These are phyloP conservation scores for Hermatobates lingyangjiaoensis DNA, from an alignment of 1,140 invertebrate species.

Conservation along the genomic window DNA sequence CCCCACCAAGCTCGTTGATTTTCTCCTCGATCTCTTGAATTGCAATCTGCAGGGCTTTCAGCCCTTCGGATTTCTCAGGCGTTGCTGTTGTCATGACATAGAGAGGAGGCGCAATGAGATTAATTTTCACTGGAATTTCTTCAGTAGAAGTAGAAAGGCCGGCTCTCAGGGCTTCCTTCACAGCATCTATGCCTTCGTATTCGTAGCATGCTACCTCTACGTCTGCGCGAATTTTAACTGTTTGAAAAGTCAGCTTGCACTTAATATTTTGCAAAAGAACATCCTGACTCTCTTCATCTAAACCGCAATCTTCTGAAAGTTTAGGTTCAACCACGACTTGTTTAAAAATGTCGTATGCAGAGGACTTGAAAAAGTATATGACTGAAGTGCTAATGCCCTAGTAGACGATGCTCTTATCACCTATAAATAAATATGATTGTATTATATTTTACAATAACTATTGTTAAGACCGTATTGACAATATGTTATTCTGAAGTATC, in stretches of 20 bases:
- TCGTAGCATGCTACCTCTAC: constrained; percentile 97
- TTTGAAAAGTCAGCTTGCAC: constrained; percentile 89
- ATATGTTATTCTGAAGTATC: no score
- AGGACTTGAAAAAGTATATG: no score
- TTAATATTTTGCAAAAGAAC: constrained; percentile 88
- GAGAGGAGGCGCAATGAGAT: constrained; percentile 92
- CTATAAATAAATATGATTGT: no score
- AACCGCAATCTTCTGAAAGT: constrained; percentile 86
- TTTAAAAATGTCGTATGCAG: constrained; percentile 96
- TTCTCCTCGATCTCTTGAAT: constrained; percentile 71
- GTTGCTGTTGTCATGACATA: constrained; percentile 98
- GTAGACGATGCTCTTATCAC: no score
- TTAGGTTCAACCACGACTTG: constrained; percentile 86
- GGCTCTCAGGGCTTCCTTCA: constrained; percentile 79
- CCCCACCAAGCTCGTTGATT: constrained; percentile 67
- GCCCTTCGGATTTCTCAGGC: constrained; percentile 82
- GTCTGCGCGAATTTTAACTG: constrained; percentile 93
- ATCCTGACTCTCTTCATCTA: constrained; percentile 83
- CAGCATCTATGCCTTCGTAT: constrained; percentile 97
- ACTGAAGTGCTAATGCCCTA: no score
- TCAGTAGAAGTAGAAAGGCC: constrained; percentile 84
- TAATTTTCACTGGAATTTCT: constrained; percentile 94
- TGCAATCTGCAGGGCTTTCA: constrained; percentile 72
- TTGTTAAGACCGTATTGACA: no score
- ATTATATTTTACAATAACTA: no score